Evolutionary conservation across 2,113 vertebrate genomes (phyloP).

Genomic region (Bubo bubo): DNA sequence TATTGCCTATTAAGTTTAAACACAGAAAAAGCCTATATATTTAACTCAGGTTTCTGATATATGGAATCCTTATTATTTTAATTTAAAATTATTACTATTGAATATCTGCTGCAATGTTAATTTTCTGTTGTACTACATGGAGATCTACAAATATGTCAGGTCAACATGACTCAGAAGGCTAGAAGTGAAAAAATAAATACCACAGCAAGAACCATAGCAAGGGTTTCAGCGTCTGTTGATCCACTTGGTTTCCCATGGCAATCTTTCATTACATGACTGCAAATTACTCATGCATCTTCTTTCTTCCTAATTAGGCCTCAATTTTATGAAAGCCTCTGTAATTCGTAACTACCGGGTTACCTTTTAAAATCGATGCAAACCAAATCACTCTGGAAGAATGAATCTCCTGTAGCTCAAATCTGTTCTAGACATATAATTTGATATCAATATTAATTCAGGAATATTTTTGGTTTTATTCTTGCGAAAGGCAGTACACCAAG

Average conservation of each 20-base stretch:
- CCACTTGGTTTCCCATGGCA: slow-evolving; percentile 4
- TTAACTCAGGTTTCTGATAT: neutral
- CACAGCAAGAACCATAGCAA: neutral
- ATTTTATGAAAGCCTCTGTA: neutral
- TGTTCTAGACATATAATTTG: neutral
- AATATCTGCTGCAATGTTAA: neutral
- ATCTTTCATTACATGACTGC: slow-evolving; percentile 1
- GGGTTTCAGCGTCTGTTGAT: slow-evolving; percentile 12
- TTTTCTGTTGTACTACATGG: neutral
- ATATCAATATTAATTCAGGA: neutral
- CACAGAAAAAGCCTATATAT: neutral
- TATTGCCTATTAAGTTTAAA: neutral
- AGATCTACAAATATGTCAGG: neutral
- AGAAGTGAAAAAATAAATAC: neutral
- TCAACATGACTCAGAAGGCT: neutral
- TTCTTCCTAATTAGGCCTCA: neutral
- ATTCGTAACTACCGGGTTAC: slow-evolving; percentile 12
- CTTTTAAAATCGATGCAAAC: neutral
- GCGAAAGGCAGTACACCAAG: neutral
- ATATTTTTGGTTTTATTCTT: neutral
- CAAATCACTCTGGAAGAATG: neutral
- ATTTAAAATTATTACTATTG: neutral
- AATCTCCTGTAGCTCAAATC: neutral
- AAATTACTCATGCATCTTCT: slow-evolving; percentile 12
- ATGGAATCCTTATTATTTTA: neutral